Evolutionary conservation across 1,140 invertebrate genomes (phyloP), one percentile per base, ranked within the genome.

Genomic region (Trichogramma pretiosum): DNA sequence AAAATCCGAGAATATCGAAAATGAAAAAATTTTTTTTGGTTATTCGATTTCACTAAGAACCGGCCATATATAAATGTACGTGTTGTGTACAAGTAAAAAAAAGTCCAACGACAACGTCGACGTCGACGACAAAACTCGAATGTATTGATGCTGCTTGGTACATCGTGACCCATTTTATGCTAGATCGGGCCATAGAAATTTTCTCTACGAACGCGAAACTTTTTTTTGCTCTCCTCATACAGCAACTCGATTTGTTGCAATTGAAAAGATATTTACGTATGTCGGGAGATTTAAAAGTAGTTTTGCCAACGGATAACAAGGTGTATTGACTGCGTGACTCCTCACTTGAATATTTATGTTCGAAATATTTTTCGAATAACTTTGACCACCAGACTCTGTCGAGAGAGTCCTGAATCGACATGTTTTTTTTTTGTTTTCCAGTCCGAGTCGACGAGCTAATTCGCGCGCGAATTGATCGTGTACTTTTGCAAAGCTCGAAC

Each of bases 241-340:
- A n/a, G n/a, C n/a, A 5, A 22, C 18, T 40, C 36, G 36, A 40
- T 50, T 37, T 40, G 41, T 45, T 37, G 22, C 36, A 28, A 45
- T 50, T 40, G 42, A 45, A 46, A 45, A 40, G 36, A 43, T 37
- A 41, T 48, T 48, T 17, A 34, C 19, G n/a, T 42, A 19, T 13
- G 23, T 13, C 35, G 21, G 34, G 34, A 18, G 23, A 13, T 36
- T 22, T 5, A 28, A 42, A 22, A 48, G 13, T 34, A 8, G 32
- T 24, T 35, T 48, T 42, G 43, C n/a, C 18, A 36, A 13, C 30
- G 32, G 13, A 28, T 35, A 48, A 26, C 38, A 35, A 48, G 46
- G 22, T 28, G 28, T 16, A 16, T 13, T 8, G 14, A 7, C 24
- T 32, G 38, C 23, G 17, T 18, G n/a, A 13, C 19, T 18, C n/a